These are phyloP conservation scores for Periophthalmus magnuspinnatus DNA, from an alignment of 2,797 vertebrate species.

Conservation along the genomic window DNA sequence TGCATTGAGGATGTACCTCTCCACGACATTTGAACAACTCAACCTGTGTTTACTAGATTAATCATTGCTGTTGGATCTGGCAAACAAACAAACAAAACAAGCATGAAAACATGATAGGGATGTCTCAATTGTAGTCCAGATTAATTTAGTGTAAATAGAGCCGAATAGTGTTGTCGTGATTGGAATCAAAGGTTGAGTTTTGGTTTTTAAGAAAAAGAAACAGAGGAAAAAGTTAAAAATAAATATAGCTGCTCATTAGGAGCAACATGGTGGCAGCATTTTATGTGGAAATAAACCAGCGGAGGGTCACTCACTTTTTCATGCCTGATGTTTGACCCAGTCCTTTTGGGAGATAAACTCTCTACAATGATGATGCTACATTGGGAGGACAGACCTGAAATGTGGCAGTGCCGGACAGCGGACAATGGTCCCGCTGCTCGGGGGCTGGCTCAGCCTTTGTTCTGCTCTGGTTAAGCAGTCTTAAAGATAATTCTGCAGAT, in stretches of 20 bases:
- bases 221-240: background rate
- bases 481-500: constrained; percentile 85
- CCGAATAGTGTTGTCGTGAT: background rate
- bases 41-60: constrained; percentile 19
- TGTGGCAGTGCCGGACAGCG: constrained; percentile 78
- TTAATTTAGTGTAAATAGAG: background rate
- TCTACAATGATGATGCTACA: constrained; percentile 75
- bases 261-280: constrained; percentile 1
- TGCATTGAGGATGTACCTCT: constrained; percentile 63
- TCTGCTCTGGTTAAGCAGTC: constrained; percentile 94
- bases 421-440: constrained; percentile 88
- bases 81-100: background rate
- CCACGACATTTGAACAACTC: constrained; percentile 40
- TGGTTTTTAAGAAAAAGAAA: background rate
- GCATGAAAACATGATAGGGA: background rate
- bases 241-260: constrained; percentile 1
- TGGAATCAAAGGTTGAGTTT: background rate
- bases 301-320: constrained; percentile 61
- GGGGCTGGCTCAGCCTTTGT: constrained; percentile 91
- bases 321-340: constrained; percentile 65
- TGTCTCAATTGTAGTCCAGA: background rate
- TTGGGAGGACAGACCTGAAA: constrained; percentile 76
- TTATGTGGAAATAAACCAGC: constrained; percentile 35
- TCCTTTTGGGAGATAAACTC: constrained; percentile 64
- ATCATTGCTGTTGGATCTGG: background rate